Percentiles rank a stretch among this genome's conserved stretches.
phyloP scores from a whole-genome alignment of 2,797 vertebrate genomes.

The Pitangus sulphuratus region DNA sequence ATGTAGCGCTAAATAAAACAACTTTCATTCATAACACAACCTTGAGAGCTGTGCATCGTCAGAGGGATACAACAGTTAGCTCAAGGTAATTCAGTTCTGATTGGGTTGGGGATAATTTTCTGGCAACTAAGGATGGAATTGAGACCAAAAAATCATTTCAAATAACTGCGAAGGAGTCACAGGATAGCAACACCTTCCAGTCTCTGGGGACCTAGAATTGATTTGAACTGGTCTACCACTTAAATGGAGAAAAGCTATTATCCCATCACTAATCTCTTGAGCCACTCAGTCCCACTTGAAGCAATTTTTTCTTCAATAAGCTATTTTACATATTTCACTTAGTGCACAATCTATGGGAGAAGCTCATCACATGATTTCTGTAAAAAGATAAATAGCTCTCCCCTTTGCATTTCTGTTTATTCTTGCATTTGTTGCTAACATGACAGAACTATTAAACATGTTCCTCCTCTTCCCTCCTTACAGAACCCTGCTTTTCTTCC shows the following conservation, averaged over 20 bases:
- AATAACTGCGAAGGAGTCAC: background rate
- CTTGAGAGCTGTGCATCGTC: background rate
- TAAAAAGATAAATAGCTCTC: background rate
- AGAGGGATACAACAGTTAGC: background rate
- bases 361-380: background rate
- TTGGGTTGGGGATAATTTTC: slow-evolving; percentile 33
- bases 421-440: background rate
- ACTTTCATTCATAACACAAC: background rate
- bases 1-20: background rate
- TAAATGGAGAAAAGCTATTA: slow-evolving; percentile 65
- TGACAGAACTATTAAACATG: background rate
- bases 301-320: slow-evolving; percentile 46
- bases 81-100: background rate
- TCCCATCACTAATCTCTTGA: slow-evolving; percentile 55
- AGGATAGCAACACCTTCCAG: slow-evolving; percentile 38
- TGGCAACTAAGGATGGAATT: slow-evolving; percentile 7
- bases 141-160: slow-evolving; percentile 48
- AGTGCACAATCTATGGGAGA: background rate
- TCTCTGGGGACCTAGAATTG: slow-evolving; percentile 36
- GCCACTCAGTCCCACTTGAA: slow-evolving; percentile 41
- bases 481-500: background rate
- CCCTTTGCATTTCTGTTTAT: background rate
- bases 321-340: slow-evolving; percentile 53
- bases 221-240: slow-evolving; percentile 49
- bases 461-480: background rate